These are phyloP conservation scores for Progne subis DNA, from an alignment of 2,113 vertebrate species.

Conservation along the genomic window DNA sequence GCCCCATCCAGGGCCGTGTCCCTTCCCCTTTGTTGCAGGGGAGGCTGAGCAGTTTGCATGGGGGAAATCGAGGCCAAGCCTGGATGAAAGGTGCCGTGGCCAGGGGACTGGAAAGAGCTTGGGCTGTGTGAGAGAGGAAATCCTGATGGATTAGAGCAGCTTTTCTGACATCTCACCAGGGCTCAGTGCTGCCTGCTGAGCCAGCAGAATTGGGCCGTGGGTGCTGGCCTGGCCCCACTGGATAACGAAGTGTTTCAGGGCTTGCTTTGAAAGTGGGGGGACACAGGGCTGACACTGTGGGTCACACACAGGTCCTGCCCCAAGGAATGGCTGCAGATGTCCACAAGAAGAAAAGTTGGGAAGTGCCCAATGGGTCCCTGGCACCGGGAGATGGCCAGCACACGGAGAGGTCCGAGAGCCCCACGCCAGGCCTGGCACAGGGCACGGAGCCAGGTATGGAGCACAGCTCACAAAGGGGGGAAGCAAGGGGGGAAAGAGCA, in stretches of 20 bases:
- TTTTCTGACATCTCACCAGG: slow-evolving; percentile 1
- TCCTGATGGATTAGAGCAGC: slow-evolving; percentile 19
- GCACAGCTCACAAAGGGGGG: background rate
- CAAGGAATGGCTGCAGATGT: slow-evolving; percentile 83
- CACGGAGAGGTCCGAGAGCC: slow-evolving; percentile 86
- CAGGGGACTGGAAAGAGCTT: background rate
- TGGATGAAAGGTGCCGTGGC: background rate
- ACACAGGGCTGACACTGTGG: background rate
- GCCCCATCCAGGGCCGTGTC: rapidly evolving
- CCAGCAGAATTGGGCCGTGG: background rate
- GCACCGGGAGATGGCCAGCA: slow-evolving; percentile 77
- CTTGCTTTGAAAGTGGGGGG: background rate
- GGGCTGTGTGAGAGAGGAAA: background rate
- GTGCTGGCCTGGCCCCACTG: rapidly evolving
- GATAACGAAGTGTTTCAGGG: background rate
- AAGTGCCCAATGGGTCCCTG: slow-evolving; percentile 76
- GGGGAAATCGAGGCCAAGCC: slow-evolving; percentile 30
- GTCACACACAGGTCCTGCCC: background rate
- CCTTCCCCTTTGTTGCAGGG: background rate
- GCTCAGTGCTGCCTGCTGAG: background rate
- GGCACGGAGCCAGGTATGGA: slow-evolving; percentile 91
- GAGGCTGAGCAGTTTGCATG: background rate
- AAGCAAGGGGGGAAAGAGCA: background rate
- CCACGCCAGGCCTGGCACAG: slow-evolving; percentile 89
- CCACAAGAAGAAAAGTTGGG: slow-evolving; percentile 77